Evolutionary conservation across 2,888 invertebrate species (phyloP), one percentile per base, ranked within the genome.

Genomic region (Eudasyphora cyanicolor): DNA sequence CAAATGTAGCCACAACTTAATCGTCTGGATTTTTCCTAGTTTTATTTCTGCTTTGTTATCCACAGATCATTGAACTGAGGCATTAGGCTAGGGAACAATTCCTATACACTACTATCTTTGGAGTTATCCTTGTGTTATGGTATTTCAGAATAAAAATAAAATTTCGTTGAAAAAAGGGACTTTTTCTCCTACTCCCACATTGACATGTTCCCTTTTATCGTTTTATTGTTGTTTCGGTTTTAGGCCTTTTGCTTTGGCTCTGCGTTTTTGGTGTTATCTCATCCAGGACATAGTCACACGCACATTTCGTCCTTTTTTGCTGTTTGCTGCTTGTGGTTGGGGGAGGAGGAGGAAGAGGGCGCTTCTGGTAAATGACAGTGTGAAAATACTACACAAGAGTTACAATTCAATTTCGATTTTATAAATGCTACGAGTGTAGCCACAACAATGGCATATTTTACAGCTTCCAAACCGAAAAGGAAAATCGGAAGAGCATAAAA

Each of bases 331-430:
- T 8, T 67, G 42, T 38, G 38, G 27, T 19, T 45, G 29, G 8
- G 35, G n/a, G 64, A n/a, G 2, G 8, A 24, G 42, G 10, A 27
- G n/a, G 32, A 17, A 14, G 19, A 57, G 19, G 24, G 38, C 49
- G n/a, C n/a, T n/a, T n/a, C 35, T 14, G 8, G 19, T 29, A 45
- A 57, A 45, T 67, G 67, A 42, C 67, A 67, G 67, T 67, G 67
- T 67, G 38, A 54, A 12, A 69, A 42, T 64, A 21, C 64, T 49
- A 21, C 14, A 27, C 57, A 12, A 73, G 57, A 82, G 49, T 60
- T 77, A 69, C 35, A 74, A 77, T 74, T 77, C 77, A 74, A 77
- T 74, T 82, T 74, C 27, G 57, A n/a, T 77, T 80, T 76, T 64
- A n/a, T 74, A 64, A 17, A 82, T 71, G 64, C 67, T 45, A 57